These are phyloP conservation scores for Andrena cerasifolii DNA, from an alignment of 1,140 invertebrate genomes.

Conservation along the genomic window DNA sequence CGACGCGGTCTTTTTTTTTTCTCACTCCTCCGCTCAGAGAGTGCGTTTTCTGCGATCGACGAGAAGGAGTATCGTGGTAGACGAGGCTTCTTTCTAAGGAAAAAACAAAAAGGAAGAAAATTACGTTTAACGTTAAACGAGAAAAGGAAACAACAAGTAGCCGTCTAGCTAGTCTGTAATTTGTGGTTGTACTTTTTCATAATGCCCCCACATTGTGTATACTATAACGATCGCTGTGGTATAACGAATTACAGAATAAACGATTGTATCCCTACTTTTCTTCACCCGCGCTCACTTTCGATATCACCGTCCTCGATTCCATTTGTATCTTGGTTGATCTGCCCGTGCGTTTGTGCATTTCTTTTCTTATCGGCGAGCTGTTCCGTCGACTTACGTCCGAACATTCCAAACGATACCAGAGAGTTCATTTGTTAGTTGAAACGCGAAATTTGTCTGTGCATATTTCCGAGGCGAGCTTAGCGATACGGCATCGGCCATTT, in stretches of 20 bases:
- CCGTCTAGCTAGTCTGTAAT: slow-evolving; percentile 71
- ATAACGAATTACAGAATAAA: slow-evolving; percentile 76
- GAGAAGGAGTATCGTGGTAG: slow-evolving; percentile 25
- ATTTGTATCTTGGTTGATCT: slow-evolving; percentile 30
- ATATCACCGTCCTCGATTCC: slow-evolving; percentile 51
- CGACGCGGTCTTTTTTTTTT: slow-evolving; percentile 23
- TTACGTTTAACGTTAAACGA: slow-evolving; percentile 16
- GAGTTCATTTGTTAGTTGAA: background rate
- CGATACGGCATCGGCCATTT: slow-evolving; percentile 41
- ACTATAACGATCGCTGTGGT: slow-evolving; percentile 74
- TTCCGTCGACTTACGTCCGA: slow-evolving; percentile 58
- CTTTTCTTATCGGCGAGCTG: slow-evolving; percentile 50
- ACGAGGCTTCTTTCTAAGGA: slow-evolving; percentile 28
- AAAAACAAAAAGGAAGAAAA: slow-evolving; percentile 16
- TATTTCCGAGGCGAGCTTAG: slow-evolving; percentile 49
- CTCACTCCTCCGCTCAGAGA: slow-evolving; percentile 24
- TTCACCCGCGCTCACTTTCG: slow-evolving; percentile 52
- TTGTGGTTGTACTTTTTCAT: slow-evolving; percentile 74
- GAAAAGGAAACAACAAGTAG: slow-evolving; percentile 65
- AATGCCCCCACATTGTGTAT: slow-evolving; percentile 68
- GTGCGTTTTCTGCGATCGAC: slow-evolving; percentile 22
- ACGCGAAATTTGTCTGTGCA: slow-evolving; percentile 3
- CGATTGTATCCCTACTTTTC: slow-evolving; percentile 67
- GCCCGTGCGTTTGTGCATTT: slow-evolving; percentile 36
- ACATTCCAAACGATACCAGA: slow-evolving; percentile 49